Evolutionary conservation across 1,140 invertebrate genomes (phyloP), one percentile per base, ranked within the genome.

Genomic region (Chlorops oryzae): DNA sequence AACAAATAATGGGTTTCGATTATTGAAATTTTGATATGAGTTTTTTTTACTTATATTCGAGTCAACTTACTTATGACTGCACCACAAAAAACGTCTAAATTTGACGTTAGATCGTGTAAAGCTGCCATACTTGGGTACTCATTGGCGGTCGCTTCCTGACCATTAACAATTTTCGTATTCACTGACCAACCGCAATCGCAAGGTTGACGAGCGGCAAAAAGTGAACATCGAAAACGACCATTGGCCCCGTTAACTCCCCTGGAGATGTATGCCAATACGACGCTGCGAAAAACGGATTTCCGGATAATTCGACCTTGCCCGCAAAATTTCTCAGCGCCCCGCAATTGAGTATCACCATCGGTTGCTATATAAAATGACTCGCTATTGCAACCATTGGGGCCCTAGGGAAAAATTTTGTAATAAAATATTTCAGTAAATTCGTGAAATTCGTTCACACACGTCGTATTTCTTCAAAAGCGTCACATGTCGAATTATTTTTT

Each of bases 111-210:
- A 49, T 70, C 58, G 47, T 58, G 58, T 5, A 70, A 52, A 1
- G 61, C 68, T 7, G 42, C 69, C 50, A 62, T 61, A 28, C 54
- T 52, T 37, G 69, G 69, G 45, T 49, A 72, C 37, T 72, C 69
- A 27, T 72, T 70, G 17, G 15, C 27, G 0, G 47, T 39, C 0
- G 63, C 57, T 7, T 51, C n/a, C 10, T 59, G 42, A 2, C 69
- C 69, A 55, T 67, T 67, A 7, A 52, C 49, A 37, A 72, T 72
- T 22, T 60, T 52, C 12, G 59, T 25, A 10, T 42, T 60, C 34
- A 55, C 55, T 2, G 61, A 64, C 65, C 67, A 70, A 20, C 68
- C 68, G 24, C 68, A 71, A 35, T 58, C 59, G 38, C 68, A 71
- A 10, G 28, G 40, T 24, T 66, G 67, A 2, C 40, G 43, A 5